Percentiles rank a stretch among this genome's conserved stretches.
These are phyloP conservation scores for Arrhopalites spinosus DNA, from an alignment of 2,888 invertebrate species.

Conservation along the genomic window DNA sequence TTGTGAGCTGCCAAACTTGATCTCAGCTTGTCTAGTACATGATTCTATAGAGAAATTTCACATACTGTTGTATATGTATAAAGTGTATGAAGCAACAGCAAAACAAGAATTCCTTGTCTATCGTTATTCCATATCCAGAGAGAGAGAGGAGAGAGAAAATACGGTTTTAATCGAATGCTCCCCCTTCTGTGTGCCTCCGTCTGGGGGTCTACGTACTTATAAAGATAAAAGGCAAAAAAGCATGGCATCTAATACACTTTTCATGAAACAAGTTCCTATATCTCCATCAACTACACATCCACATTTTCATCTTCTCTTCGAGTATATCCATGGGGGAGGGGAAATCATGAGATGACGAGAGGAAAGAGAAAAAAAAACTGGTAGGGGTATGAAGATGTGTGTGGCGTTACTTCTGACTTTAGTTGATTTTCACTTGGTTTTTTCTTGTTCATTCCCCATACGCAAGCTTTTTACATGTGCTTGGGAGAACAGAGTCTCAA, in stretches of 20 bases:
- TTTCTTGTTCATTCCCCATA: background rate
- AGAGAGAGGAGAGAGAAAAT: background rate
- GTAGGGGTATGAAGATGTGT: background rate
- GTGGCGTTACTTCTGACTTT: background rate
- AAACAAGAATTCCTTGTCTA: background rate
- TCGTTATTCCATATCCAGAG: background rate
- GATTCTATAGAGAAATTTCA: background rate
- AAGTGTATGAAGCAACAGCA: background rate
- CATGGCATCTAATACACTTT: background rate
- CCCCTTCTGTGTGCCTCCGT: background rate
- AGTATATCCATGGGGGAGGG: background rate
- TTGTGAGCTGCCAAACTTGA: slow-evolving; percentile 1
- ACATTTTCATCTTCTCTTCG: background rate
- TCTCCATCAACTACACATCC: background rate
- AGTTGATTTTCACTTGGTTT: slow-evolving; percentile 2
- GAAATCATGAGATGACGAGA: background rate
- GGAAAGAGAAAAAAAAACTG: background rate
- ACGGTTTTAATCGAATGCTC: slow-evolving; percentile 15
- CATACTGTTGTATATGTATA: background rate
- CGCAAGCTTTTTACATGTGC: background rate
- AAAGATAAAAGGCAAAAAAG: background rate
- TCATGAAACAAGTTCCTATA: background rate
- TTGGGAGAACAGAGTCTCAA: background rate
- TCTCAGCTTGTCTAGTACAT: background rate
- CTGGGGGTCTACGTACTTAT: background rate